phyloP scores from a whole-genome alignment of 2,888 invertebrate genomes.

The Hyposoter didymator region DNA sequence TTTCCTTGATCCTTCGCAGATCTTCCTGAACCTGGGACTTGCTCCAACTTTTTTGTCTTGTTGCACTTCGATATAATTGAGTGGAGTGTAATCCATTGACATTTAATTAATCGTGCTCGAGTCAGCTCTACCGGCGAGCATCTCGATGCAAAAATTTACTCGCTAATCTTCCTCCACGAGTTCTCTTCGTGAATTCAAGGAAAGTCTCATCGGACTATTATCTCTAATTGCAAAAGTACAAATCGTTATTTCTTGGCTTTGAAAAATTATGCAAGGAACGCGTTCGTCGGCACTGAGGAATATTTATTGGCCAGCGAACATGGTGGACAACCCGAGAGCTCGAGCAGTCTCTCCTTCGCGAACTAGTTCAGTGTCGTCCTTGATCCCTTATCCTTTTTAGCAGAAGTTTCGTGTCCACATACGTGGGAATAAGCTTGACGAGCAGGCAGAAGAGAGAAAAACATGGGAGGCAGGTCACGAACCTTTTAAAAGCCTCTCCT shows the following conservation, averaged over 20 bases:
- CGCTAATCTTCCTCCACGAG: not conserved
- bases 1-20: conserved; percentile 15
- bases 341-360: not conserved
- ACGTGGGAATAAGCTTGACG: conserved; percentile 13
- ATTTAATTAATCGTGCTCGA: conserved; percentile 49
- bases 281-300: too few relatives aligned
- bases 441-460: conserved; percentile 4
- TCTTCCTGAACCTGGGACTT: conserved; percentile 6
- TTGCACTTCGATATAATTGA: conserved; percentile 41
- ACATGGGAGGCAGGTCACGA: conserved; percentile 64
- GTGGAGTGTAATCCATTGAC: conserved; percentile 44
- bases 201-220: not conserved
- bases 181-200: not conserved
- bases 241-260: not conserved
- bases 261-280: not conserved
- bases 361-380: conserved; percentile 1
- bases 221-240: not conserved
- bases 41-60: conserved; percentile 11
- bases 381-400: not conserved
- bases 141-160: conserved; percentile 22
- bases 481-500: conserved; percentile 76
- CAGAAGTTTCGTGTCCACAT: conserved; percentile 31
- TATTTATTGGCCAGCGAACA: not conserved
- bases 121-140: conserved; percentile 5
- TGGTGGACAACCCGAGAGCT: not conserved